Percentiles rank a stretch among this genome's conserved stretches.
phyloP scores from a whole-genome alignment of 2,113 vertebrate genomes.

The Mystacornis crossleyi region DNA sequence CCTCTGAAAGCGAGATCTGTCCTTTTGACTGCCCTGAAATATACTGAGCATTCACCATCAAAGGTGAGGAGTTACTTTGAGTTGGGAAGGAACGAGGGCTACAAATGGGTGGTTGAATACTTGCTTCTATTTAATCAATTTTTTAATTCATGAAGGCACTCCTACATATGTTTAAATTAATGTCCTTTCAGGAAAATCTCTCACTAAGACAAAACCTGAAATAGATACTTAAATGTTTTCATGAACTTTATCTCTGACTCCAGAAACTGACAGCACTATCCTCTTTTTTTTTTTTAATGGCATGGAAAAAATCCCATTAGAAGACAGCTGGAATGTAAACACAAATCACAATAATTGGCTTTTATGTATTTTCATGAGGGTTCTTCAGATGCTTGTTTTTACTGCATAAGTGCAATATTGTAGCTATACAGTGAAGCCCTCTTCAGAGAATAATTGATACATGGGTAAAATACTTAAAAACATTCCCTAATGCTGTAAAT shows the following conservation, averaged over 20 bases:
- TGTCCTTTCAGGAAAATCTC: neutral
- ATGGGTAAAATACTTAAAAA: slow-evolving; percentile 20
- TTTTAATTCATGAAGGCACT: neutral
- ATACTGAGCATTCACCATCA: rapidly evolving
- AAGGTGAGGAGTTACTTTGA: neutral
- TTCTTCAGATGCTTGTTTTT: slow-evolving; percentile 60
- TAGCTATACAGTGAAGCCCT: slow-evolving; percentile 29
- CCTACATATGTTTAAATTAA: neutral
- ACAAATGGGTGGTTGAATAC: neutral
- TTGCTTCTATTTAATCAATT: neutral
- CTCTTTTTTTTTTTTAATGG: neutral
- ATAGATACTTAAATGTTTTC: neutral
- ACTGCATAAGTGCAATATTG: slow-evolving; percentile 34
- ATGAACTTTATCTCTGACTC: neutral
- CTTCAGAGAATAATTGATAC: slow-evolving; percentile 52
- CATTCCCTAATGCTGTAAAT: neutral
- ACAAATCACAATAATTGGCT: slow-evolving; percentile 63
- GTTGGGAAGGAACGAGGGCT: rapidly evolving
- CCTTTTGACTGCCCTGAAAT: neutral
- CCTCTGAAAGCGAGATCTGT: neutral
- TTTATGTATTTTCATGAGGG: slow-evolving; percentile 57
- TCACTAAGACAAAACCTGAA: neutral
- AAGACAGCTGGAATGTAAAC: slow-evolving; percentile 50
- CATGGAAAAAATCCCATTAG: slow-evolving; percentile 17
- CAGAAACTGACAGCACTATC: neutral